Conservation (phyloP, 2,888 invertebrate species). For the Sesamia inferens region DNA sequence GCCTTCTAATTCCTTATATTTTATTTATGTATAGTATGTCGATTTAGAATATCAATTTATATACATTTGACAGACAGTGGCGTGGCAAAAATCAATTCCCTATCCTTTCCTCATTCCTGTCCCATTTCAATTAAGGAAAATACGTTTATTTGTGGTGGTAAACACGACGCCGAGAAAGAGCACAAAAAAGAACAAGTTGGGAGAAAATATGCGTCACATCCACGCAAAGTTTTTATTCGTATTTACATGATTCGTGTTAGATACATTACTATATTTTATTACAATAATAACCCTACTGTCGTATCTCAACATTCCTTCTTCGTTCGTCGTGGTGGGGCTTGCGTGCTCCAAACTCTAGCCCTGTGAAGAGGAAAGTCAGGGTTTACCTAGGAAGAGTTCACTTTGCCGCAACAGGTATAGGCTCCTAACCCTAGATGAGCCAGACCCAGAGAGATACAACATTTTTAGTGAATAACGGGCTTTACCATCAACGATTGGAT, state of each 20-base stretch:
- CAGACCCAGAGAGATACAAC: too few species aligned
- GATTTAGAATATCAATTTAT: background rate
- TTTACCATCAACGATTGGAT: too few species aligned
- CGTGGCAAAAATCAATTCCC: background rate
- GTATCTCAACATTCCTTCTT: too few species aligned
- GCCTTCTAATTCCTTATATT: background rate
- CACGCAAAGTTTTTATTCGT: background rate
- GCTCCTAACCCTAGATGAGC: too few species aligned
- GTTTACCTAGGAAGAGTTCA: too few species aligned
- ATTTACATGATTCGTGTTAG: background rate
- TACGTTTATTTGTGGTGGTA: too few species aligned
- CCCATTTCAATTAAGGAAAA: background rate
- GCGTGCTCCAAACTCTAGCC: too few species aligned
- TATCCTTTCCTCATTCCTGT: background rate
- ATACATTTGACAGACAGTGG: constrained; percentile 1
- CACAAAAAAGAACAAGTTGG: background rate
- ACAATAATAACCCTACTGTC: too few species aligned
- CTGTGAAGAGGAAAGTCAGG: too few species aligned
- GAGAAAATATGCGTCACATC: background rate
- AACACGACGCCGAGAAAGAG: background rate
- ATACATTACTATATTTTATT: background rate
- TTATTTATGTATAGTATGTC: background rate
- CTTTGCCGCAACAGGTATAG: too few species aligned
- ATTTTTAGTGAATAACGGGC: too few species aligned
- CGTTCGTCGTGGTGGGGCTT: too few species aligned